Evolutionary conservation across 2,113 vertebrate genomes (phyloP).

Genomic region (Pelusios castaneus): DNA sequence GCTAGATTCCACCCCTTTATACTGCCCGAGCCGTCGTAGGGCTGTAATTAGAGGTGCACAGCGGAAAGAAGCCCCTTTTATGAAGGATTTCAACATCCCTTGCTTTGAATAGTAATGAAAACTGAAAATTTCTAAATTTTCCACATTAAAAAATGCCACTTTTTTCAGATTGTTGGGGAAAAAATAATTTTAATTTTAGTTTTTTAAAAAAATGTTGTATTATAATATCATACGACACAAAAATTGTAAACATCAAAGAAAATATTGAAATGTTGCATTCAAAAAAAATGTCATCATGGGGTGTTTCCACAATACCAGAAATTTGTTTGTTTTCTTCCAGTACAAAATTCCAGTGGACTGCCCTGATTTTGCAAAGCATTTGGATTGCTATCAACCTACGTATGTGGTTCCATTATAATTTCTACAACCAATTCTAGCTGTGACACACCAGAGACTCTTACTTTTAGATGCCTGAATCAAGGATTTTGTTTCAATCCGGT

Average conservation of each 20-base stretch:
- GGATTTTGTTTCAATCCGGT: not conserved
- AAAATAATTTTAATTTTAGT: not conserved
- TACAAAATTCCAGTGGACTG: not conserved
- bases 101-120: constrained; percentile 12
- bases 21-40: not conserved
- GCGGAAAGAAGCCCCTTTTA: constrained; percentile 21
- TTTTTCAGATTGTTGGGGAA: constrained; percentile 32
- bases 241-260: constrained; percentile 24
- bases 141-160: constrained; percentile 33
- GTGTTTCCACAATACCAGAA: not conserved
- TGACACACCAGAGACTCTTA: not conserved
- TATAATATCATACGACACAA: not conserved
- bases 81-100: not conserved
- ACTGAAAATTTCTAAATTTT: constrained; percentile 19
- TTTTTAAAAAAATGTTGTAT: too few species aligned
- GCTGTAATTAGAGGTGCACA: not conserved
- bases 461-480: accelerated
- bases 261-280: not conserved
- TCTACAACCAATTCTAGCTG: not conserved
- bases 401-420: not conserved
- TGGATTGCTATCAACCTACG: not conserved
- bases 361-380: not conserved
- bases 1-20: not conserved
- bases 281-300: not conserved
- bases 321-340: not conserved